These are phyloP conservation scores for Burhinus oedicnemus DNA, from an alignment of 2,113 vertebrate genomes.

Conservation along the genomic window DNA sequence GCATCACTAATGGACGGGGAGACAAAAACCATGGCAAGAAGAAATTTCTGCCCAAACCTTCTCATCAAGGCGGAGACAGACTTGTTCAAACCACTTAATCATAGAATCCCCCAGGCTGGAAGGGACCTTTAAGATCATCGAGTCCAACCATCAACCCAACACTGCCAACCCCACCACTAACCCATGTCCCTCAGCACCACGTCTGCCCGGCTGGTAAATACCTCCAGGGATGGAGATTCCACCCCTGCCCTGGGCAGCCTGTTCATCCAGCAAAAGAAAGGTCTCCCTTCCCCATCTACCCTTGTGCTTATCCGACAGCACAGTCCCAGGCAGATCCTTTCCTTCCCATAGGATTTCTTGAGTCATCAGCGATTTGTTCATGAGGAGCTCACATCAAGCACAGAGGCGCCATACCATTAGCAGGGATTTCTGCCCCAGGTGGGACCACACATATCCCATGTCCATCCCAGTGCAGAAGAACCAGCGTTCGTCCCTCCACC, in stretches of 20 bases:
- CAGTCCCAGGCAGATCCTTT: neutral
- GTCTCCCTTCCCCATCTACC: too few species aligned
- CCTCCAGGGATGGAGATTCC: neutral
- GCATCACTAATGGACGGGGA: neutral
- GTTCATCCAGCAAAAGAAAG: neutral
- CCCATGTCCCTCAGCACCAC: neutral
- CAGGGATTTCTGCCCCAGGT: neutral
- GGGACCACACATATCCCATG: neutral
- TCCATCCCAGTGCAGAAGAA: neutral
- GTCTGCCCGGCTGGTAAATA: neutral
- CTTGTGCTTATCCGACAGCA: neutral
- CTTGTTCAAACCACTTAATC: neutral
- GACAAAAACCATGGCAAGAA: neutral
- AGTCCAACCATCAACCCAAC: neutral
- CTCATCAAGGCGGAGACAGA: neutral
- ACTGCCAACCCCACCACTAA: neutral
- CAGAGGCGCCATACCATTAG: fast-evolving
- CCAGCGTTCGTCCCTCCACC: fast-evolving
- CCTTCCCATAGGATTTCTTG: neutral
- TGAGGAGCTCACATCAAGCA: fast-evolving
- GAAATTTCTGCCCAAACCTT: neutral
- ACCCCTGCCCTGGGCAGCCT: neutral
- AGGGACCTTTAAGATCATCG: neutral
- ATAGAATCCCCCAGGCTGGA: neutral
- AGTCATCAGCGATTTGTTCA: neutral